phyloP scores from a whole-genome alignment of 35 echinoderm and acorn worm species.

The Lytechinus variegatus region DNA sequence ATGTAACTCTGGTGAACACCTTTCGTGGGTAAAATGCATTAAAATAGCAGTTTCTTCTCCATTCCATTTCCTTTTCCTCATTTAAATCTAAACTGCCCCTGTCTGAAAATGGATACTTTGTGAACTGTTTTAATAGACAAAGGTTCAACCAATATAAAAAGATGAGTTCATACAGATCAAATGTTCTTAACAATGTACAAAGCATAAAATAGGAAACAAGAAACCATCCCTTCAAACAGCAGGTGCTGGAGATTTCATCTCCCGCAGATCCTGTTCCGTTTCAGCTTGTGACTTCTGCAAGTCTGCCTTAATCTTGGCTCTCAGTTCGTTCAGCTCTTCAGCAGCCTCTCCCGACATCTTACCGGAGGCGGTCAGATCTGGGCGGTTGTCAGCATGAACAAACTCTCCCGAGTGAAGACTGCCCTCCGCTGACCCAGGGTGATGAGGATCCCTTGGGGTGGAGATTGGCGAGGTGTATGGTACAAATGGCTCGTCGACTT shows the following conservation, averaged over 20 bases:
- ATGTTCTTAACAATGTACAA: no score
- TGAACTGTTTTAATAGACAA: no score
- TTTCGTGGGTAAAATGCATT: no score
- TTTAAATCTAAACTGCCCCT: no score
- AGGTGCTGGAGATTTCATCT: conserved; percentile 26
- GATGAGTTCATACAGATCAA: no score
- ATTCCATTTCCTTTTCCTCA: no score
- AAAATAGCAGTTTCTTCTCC: no score
- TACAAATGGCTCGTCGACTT: conserved; percentile 55
- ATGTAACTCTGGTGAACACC: no score
- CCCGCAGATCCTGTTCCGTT: conserved; percentile 52
- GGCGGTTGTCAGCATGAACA: background rate
- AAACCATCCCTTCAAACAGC: background rate
- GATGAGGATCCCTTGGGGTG: conserved; percentile 60
- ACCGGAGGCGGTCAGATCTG: background rate
- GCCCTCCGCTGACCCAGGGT: conserved; percentile 50
- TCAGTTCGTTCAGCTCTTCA: conserved; percentile 55
- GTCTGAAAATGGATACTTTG: no score
- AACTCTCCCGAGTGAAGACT: background rate
- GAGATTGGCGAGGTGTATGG: conserved; percentile 63
- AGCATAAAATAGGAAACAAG: background rate
- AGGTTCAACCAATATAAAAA: no score
- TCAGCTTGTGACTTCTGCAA: conserved; percentile 66
- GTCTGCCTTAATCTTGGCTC: conserved; percentile 75
- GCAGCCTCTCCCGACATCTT: background rate